Evolutionary conservation across 2,797 vertebrate genomes (phyloP), one percentile per base, ranked within the genome.

Genomic region (Malurus splendens): DNA sequence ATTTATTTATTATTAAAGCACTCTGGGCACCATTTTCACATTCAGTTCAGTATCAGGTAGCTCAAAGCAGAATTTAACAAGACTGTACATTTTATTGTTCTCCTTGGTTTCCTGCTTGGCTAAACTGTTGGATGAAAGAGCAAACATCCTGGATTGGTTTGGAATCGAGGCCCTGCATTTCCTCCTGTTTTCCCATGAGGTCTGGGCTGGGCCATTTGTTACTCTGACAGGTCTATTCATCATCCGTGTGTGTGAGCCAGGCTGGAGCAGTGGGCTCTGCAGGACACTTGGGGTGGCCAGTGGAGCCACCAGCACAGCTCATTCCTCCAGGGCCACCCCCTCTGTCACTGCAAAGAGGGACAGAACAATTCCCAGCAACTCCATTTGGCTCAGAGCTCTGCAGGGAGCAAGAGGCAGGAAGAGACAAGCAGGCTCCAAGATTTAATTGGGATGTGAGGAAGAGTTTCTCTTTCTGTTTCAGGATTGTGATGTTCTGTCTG

Each of bases 191-290:
- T 90, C 52, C 52, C 36, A 19, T 22, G 38, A 82, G 68, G 51
- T 64, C 81, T 64, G 72, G 61, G 44, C 78, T 82, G 67, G 48
- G 55, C 65, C 48, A 38, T 82, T 92, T 81, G 28, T 85, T 87
- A 47, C 39, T 36, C 41, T 91, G 90, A 90, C 88, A 94, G 75
- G 86, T 82, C 17, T 65, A 92, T 92, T 91, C 75, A 94, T 93
- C 84, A 75, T 13, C 59, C 15, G 44, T 1, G 2, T 18, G 15
- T 54, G 65, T 20, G 72, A 80, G 32, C 27, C 68, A 18, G 33
- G 39, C 4, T 60, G 61, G 47, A 67, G 62, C 72, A 45, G 23
- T 48, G 65, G 65, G 51, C 61, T 55, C 27, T 74, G 61, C 65
- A 15, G 38, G 91, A 74, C 55, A 51, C 54, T 48, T 33, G 42